These are phyloP conservation scores for Poeciliopsis gracilis DNA, from an alignment of 2,797 vertebrate species.

Conservation along the genomic window DNA sequence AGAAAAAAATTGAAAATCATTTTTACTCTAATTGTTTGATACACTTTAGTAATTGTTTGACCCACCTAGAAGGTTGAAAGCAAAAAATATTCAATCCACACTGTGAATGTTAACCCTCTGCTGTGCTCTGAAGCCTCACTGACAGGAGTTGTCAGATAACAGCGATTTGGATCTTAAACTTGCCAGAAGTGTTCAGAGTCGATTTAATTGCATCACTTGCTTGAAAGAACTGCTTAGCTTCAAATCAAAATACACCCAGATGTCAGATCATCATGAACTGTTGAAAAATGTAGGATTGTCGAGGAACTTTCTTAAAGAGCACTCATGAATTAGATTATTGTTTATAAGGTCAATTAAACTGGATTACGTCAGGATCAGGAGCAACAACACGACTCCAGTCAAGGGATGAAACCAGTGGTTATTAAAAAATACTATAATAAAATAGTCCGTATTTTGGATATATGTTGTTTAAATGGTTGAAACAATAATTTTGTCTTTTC, in stretches of 20 bases:
- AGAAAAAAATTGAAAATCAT: not conserved
- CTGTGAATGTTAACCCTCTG: not conserved
- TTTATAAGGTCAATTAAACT: not conserved
- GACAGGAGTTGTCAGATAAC: not conserved
- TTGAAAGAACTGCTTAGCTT: not conserved
- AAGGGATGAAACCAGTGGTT: not conserved
- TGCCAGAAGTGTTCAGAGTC: not conserved
- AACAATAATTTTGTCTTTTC: not conserved
- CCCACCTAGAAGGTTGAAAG: not conserved
- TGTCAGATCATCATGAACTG: slow-evolving; percentile 5
- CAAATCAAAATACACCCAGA: not conserved
- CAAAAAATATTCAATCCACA: not conserved
- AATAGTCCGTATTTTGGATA: not conserved
- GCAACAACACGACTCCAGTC: not conserved
- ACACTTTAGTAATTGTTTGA: slow-evolving; percentile 1
- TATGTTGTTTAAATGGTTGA: not conserved
- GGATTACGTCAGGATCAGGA: not conserved
- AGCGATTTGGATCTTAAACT: slow-evolving; percentile 8
- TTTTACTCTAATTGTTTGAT: not conserved
- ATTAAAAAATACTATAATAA: not conserved
- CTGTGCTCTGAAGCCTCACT: not conserved
- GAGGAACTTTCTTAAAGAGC: not conserved
- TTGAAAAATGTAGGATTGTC: not conserved
- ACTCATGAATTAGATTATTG: not conserved
- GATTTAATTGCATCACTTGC: slow-evolving; percentile 5